Base-by-base conservation (phyloP, 2,888 invertebrate genomes). In the Elmis aenea region DNA sequence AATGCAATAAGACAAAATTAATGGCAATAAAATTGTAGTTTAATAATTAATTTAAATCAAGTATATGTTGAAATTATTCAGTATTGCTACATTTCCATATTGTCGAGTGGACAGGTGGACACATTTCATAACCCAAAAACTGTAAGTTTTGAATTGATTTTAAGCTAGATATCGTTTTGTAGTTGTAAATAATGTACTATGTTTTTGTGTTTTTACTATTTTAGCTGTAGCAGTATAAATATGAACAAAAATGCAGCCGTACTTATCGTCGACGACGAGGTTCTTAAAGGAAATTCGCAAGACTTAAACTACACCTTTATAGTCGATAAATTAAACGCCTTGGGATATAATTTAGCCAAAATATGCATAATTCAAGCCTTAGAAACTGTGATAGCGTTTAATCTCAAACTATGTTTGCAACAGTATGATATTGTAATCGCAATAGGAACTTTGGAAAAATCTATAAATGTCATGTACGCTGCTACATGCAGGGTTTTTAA, bases 351-450 rank as follows among this genome's bases (percentile, higher is more conserved):
- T 18, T 5, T 18, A 5, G 18, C 5, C 5, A 18, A 18, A 18
- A 18, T 18, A 6, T 5, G 5, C 18, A 8, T 18, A 5, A 18
- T 18, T 6, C 18, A 8, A 18, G 5, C 8, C 5, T 8, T 6
- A 22, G 30, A 45, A 26, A 33, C 27, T 13, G 33, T 35, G 18
- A 40, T 55, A 25, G 14, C 23, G 9, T 29, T 38, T 27, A 53
- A 56, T 37, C 26, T 55, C 13, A 34, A 38, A 12, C 22, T 36
- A 9, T 26, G 45, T 16, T 31, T 48, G 8, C 59, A 54, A 37
- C 43, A 54, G 21, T 55, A 40, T 34, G 60, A 63, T 48, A 42
- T 62, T 27, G 46, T 59, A 2, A 28, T 63, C n/a, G n/a, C n/a
- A n/a, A n/a, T n/a, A n/a, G n/a, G 5, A 33, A 59, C 16, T 35